Percentiles rank a stretch among this genome's conserved stretches.
These are phyloP conservation scores for Pteropus alecto DNA, from an alignment of 2,113 vertebrate genomes.

Conservation along the genomic window DNA sequence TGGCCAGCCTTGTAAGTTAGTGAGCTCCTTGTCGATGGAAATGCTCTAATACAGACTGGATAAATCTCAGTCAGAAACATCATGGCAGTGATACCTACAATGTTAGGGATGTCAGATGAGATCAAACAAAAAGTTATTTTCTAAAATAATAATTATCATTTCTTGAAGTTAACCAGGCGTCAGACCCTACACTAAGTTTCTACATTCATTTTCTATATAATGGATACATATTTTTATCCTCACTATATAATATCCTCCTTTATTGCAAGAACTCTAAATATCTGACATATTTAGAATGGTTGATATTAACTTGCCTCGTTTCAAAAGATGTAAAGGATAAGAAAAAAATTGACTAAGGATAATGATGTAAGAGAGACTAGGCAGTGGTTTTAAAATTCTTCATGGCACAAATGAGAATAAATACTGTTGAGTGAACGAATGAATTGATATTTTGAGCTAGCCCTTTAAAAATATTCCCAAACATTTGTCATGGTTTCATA, in stretches of 20 bases:
- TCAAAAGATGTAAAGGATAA: neutral
- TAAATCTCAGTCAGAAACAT: neutral
- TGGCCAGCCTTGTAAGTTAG: neutral
- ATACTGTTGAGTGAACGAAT: neutral
- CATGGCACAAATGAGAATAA: neutral
- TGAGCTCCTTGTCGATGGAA: neutral
- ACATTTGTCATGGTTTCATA: neutral
- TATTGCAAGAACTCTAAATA: neutral
- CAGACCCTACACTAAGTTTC: neutral
- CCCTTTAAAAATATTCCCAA: neutral
- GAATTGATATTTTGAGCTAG: neutral
- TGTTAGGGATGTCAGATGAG: neutral
- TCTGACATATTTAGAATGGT: neutral
- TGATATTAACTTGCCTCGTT: neutral
- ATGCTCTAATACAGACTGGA: neutral
- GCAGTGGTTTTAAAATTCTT: neutral
- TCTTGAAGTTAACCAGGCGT: neutral
- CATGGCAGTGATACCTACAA: neutral
- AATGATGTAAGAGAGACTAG: neutral
- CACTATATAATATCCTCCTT: neutral
- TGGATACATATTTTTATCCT: neutral
- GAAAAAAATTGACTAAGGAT: neutral
- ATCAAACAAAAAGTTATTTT: neutral
- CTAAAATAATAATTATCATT: neutral
- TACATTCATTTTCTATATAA: neutral